Evolutionary conservation across 2,888 invertebrate genomes (phyloP), one percentile per base, ranked within the genome.

Genomic region (Vandiemenella viatica): DNA sequence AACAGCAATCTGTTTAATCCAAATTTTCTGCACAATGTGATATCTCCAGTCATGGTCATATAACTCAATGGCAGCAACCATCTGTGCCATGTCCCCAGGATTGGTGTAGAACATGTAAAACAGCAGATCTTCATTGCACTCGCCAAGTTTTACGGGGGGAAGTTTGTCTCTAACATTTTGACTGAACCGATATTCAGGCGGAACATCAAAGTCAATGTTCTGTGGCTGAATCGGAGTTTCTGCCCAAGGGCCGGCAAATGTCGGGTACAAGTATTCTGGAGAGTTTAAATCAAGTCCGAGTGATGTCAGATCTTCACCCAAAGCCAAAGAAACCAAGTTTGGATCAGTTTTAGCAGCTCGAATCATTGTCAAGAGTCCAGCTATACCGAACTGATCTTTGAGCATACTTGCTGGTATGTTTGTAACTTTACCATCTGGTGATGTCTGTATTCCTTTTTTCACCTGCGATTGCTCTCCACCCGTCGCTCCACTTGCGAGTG

Each of bases 31-130:
- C n/a, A n/a, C n/a, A n/a, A n/a, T n/a, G n/a, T n/a, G n/a, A n/a
- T n/a, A n/a, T n/a, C n/a, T n/a, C n/a, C n/a, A n/a, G n/a, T n/a
- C n/a, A n/a, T n/a, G n/a, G n/a, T n/a, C 83, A 84, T 73, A 95
- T 93, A 96, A 73, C 79, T 96, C 96, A 56, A 84, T 83, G 61
- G 97, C 97, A 58, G 96, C 96, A 64, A 92, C 92, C 62, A 97
- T 75, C 76, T 98, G 98, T 73, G 97, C 80, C 61, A 92, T 84
- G 75, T 98, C 97, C 62, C 96, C 95, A 65, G 92, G 90, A 72
- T 92, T 96, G 73, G 93, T 96, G 74, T 98, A 98, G 75, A 97
- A 98, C 73, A 98, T 80, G 75, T 92, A 98, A 77, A 98, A 98
- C 62, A 99, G 78, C 65, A 97, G 79, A 72, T 99, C 97, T 72